phyloP scores from a whole-genome alignment of 1,140 invertebrate genomes.

The Trichogramma pretiosum region DNA sequence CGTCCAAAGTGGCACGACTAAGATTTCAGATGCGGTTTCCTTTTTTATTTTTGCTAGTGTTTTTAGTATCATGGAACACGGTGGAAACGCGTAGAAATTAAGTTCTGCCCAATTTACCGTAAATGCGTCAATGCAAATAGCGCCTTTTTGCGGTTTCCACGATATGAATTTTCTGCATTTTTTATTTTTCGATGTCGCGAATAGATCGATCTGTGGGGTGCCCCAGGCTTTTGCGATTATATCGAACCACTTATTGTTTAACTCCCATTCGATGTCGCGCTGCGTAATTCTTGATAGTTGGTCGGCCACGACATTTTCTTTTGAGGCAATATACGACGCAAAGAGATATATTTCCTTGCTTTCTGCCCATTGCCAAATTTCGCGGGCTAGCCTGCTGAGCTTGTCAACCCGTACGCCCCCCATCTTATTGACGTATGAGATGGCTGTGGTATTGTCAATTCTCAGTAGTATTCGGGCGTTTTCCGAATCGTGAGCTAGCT shows the following conservation, averaged over 20 bases:
- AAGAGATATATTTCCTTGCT: neutral
- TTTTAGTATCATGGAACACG: neutral
- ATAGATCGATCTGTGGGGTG: neutral
- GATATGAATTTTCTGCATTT: neutral
- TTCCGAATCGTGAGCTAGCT: neutral
- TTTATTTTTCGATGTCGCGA: neutral
- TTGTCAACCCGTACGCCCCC: neutral
- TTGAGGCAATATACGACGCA: neutral
- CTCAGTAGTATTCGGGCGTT: neutral
- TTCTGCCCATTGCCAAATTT: neutral
- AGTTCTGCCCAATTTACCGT: neutral
- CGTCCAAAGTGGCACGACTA: neutral
- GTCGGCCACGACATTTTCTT: neutral
- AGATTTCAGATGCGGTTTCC: neutral
- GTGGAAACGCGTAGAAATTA: constrained; percentile 1
- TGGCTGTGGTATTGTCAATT: neutral
- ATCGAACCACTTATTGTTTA: neutral
- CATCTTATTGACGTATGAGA: neutral
- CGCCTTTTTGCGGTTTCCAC: neutral
- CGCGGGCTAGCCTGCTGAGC: neutral
- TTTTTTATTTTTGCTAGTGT: neutral
- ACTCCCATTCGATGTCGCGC: neutral
- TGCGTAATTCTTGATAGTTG: neutral
- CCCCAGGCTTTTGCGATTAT: neutral
- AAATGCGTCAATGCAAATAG: neutral